Percentiles rank a stretch among this genome's conserved stretches.
Conservation (phyloP, 2,113 vertebrate species). For the Crocuta crocuta region DNA sequence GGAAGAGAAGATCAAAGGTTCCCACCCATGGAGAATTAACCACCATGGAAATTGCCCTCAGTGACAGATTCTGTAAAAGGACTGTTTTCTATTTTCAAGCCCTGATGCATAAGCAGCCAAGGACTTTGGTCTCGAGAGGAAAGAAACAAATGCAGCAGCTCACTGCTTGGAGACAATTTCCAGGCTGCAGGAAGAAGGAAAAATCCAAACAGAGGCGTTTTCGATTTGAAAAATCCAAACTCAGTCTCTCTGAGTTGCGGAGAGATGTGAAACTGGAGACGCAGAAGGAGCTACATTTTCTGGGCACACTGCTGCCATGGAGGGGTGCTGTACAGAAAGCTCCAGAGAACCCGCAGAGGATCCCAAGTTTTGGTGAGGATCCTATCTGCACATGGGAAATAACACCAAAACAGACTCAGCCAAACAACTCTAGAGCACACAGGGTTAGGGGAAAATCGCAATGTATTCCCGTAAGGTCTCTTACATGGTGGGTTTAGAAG, state of each 20-base stretch:
- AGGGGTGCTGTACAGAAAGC: rapidly evolving
- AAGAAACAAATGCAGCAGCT: background rate
- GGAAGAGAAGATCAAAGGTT: background rate
- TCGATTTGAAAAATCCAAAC: background rate
- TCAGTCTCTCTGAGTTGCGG: background rate
- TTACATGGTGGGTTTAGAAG: rapidly evolving
- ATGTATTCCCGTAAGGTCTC: too few relatives aligned
- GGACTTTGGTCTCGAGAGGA: background rate
- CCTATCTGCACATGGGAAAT: background rate
- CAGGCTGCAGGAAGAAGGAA: background rate
- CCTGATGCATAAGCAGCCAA: background rate
- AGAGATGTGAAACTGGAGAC: background rate
- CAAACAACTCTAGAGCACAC: background rate
- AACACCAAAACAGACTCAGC: background rate
- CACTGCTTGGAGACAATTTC: background rate
- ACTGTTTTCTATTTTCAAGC: background rate
- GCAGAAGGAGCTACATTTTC: rapidly evolving
- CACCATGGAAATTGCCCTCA: background rate
- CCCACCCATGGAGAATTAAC: rapidly evolving
- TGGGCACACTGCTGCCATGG: too few relatives aligned
- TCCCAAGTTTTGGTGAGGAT: background rate
- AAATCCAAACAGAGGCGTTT: background rate
- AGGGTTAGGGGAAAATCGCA: background rate
- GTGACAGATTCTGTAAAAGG: background rate
- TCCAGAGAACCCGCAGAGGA: background rate